A percentile compares a stretch with the other conserved stretches of the same genome.
These are phyloP conservation scores for Tokudaia muenninki DNA, from an alignment of 2,797 vertebrate genomes.

Conservation along the genomic window DNA sequence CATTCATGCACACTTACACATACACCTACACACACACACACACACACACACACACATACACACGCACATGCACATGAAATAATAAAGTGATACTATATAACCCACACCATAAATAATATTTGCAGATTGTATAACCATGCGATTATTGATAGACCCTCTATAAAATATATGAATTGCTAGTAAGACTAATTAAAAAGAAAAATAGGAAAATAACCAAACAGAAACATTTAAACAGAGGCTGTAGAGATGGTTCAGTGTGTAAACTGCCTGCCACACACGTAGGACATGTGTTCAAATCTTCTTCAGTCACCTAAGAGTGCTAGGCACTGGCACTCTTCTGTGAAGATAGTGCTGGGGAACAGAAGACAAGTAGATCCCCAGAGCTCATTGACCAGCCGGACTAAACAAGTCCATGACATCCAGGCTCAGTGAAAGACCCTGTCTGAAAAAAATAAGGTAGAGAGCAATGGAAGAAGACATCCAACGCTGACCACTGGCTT, in stretches of 20 bases:
- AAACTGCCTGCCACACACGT: neutral
- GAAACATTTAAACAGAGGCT: neutral
- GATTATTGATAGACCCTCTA: neutral
- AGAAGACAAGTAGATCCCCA: too few species aligned
- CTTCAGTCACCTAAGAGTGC: neutral
- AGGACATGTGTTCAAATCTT: neutral
- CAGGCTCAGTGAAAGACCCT: neutral
- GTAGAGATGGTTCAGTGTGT: neutral
- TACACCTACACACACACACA: too few species aligned
- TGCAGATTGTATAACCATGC: neutral
- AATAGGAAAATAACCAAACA: neutral
- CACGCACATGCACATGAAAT: neutral
- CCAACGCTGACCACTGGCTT: neutral
- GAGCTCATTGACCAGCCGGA: neutral
- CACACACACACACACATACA: neutral
- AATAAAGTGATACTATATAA: neutral
- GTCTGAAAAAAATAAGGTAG: neutral
- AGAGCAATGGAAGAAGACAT: neutral
- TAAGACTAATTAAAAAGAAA: conserved; percentile 20
- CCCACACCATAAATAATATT: neutral
- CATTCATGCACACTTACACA: neutral
- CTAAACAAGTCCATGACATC: neutral
- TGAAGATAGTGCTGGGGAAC: too few species aligned
- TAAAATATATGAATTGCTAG: conserved; percentile 38
- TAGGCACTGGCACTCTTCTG: neutral